Percentiles rank a stretch among this genome's conserved stretches.
phyloP scores from a whole-genome alignment of 23 tunicate genomes.

The Ciona savignyi region DNA sequence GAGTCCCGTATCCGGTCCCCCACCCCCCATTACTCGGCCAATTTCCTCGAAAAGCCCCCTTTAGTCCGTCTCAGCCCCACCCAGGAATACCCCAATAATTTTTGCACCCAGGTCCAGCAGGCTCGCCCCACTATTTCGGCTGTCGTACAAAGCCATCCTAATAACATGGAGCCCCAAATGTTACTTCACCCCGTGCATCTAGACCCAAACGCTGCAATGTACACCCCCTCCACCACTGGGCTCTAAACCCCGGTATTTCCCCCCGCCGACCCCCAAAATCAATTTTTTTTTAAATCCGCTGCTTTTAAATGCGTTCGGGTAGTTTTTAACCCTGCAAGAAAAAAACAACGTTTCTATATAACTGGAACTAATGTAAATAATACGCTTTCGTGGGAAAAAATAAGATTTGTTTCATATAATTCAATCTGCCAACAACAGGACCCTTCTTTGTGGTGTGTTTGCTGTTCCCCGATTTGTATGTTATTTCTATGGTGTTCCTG shows the following conservation, averaged over 20 bases:
- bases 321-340: not conserved
- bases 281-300: not conserved
- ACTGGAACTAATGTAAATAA: too few relatives aligned
- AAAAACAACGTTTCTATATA: too few relatives aligned
- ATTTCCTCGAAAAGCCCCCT: slow-evolving; percentile 50
- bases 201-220: slow-evolving; percentile 81
- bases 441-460: not conserved
- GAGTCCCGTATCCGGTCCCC: slow-evolving; percentile 50
- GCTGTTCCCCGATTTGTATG: not conserved
- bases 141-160: slow-evolving; percentile 15
- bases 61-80: slow-evolving; percentile 15
- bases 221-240: slow-evolving; percentile 55
- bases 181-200: slow-evolving; percentile 29
- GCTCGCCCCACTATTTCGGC: slow-evolving; percentile 22
- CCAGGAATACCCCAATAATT: slow-evolving; percentile 18
- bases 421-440: not conserved
- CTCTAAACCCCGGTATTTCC: too few relatives aligned
- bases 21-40: slow-evolving; percentile 73
- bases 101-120: slow-evolving; percentile 4
- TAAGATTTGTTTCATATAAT: not conserved
- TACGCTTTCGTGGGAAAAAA: not conserved
- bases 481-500: slow-evolving; percentile 1
- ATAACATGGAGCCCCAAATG: slow-evolving; percentile 35
- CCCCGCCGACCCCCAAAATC: not conserved
- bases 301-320: not conserved